These are phyloP conservation scores for Lophius americanus DNA, from an alignment of 2,797 vertebrate species.

Conservation along the genomic window DNA sequence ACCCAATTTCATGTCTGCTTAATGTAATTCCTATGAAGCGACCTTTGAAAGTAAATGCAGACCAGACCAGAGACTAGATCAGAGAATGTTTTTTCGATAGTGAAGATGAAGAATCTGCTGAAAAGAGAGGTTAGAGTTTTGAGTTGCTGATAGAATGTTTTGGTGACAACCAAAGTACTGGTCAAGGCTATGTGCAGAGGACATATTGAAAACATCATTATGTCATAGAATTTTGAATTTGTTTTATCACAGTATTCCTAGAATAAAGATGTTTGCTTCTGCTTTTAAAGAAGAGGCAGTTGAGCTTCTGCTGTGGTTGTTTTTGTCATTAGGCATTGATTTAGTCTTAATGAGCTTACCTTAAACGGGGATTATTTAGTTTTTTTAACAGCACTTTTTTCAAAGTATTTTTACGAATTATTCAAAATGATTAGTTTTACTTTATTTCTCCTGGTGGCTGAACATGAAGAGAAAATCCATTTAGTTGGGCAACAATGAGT, in stretches of 20 bases:
- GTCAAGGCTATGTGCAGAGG: not conserved
- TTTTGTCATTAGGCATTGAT: conserved; percentile 24
- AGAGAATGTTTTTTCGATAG: not conserved
- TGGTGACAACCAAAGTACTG: conserved; percentile 17
- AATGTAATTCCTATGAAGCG: too few relatives aligned
- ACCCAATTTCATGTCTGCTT: too few relatives aligned
- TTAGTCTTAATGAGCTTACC: conserved; percentile 15
- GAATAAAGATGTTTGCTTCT: not conserved
- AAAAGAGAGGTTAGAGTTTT: conserved; percentile 3
- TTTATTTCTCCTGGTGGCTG: conserved; percentile 7
- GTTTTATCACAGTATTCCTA: conserved; percentile 3
- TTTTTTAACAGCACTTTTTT: not conserved
- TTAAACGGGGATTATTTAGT: too few relatives aligned
- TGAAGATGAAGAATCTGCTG: conserved; percentile 12
- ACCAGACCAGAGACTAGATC: too few relatives aligned
- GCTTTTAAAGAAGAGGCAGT: conserved; percentile 1
- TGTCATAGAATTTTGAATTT: conserved; percentile 3
- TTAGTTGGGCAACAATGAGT: conserved; percentile 1
- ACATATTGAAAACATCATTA: conserved; percentile 16
- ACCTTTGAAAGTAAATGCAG: too few relatives aligned
- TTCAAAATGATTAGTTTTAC: not conserved
- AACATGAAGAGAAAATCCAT: conserved; percentile 1
- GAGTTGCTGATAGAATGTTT: conserved; percentile 18
- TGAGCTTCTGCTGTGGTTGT: conserved; percentile 8
- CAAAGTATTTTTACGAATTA: not conserved